phyloP scores from a whole-genome alignment of 1,140 invertebrate genomes.

The Atopsyche davidsoni region DNA sequence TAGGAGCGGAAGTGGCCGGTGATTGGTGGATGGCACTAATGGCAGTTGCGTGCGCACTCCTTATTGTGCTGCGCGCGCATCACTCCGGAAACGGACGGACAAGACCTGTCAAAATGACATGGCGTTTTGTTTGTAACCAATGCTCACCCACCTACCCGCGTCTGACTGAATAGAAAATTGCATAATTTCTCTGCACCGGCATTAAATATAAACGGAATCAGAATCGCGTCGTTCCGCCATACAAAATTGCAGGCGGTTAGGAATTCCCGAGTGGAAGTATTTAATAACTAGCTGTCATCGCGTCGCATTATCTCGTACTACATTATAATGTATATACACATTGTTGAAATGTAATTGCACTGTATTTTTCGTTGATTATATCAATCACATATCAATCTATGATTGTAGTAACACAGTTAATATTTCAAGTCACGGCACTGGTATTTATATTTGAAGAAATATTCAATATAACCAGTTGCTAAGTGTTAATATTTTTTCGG shows the following conservation, averaged over 20 bases:
- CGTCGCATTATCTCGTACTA: background rate
- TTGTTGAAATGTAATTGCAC: no score
- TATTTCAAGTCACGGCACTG: no score
- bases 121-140: background rate
- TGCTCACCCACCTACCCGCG: background rate
- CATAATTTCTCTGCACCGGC: no score
- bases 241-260: background rate
- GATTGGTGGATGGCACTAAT: constrained; percentile 10
- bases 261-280: constrained; percentile 2
- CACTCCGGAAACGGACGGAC: constrained; percentile 8
- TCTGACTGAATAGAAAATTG: no score
- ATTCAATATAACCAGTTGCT: no score
- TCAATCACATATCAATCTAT: no score
- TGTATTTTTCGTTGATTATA: no score
- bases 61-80: constrained; percentile 13
- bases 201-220: no score
- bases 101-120: constrained; percentile 8
- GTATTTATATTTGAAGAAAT: no score
- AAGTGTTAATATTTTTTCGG: no score
- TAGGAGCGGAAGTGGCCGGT: constrained; percentile 14
- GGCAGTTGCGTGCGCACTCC: constrained; percentile 16
- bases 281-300: constrained; percentile 4
- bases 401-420: no score
- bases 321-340: no score
- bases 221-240: background rate